Conservation (phyloP, 2,888 invertebrate species). For the Zaprionus obscuricornis region DNA sequence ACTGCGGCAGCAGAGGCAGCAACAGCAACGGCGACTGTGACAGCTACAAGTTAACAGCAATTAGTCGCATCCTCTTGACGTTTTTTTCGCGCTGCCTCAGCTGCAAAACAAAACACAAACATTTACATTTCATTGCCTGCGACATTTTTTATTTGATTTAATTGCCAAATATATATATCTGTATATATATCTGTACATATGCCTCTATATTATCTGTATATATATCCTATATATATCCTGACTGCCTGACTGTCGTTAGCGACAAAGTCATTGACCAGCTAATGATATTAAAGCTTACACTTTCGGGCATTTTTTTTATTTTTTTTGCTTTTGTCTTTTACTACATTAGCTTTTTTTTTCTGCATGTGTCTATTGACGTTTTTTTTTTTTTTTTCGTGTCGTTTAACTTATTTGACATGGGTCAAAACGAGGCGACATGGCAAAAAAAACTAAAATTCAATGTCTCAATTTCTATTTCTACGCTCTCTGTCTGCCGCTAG, state of each 20-base stretch:
- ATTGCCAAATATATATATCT: slow-evolving; percentile 34
- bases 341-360: slow-evolving; percentile 34
- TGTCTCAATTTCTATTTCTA: too few relatives aligned
- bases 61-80: slow-evolving; percentile 64
- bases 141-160: slow-evolving; percentile 39
- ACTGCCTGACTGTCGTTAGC: slow-evolving; percentile 22
- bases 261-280: slow-evolving; percentile 65
- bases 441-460: not conserved
- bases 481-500: not conserved
- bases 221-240: slow-evolving; percentile 24
- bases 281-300: slow-evolving; percentile 37
- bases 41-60: slow-evolving; percentile 59
- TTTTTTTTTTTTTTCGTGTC: slow-evolving; percentile 21
- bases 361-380: slow-evolving; percentile 50
- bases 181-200: slow-evolving; percentile 26
- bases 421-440: slow-evolving; percentile 43
- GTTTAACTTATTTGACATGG: slow-evolving; percentile 72
- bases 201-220: slow-evolving; percentile 7
- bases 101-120: slow-evolving; percentile 44
- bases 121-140: slow-evolving; percentile 43
- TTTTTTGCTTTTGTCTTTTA: slow-evolving; percentile 12
- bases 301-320: slow-evolving; percentile 28
- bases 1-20: not conserved
- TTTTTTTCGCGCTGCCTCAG: not conserved
- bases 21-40: slow-evolving; percentile 1